Evolutionary conservation across 2,888 invertebrate species (phyloP).

Genomic region (Synergus umbraculus): DNA sequence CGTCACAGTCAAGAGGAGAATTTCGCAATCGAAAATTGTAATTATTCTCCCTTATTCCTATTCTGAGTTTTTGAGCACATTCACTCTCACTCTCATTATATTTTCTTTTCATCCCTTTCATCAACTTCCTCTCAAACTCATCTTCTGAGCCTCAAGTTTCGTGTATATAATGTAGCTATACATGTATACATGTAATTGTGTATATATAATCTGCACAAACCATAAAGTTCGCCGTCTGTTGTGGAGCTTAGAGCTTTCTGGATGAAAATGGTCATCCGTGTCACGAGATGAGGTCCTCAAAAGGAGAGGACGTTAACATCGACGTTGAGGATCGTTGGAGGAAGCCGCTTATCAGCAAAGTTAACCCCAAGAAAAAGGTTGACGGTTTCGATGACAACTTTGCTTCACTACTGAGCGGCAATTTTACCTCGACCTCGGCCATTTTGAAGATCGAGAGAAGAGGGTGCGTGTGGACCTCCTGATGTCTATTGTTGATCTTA

Average conservation of each 20-base stretch:
- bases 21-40: slow-evolving; percentile 32
- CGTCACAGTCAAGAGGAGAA: neutral
- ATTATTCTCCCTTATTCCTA: slow-evolving; percentile 31
- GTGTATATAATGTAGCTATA: slow-evolving; percentile 49
- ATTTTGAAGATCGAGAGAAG: slow-evolving; percentile 94
- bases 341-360: slow-evolving; percentile 55
- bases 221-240: slow-evolving; percentile 40
- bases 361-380: slow-evolving; percentile 58
- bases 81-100: slow-evolving; percentile 36
- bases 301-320: slow-evolving; percentile 44
- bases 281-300: slow-evolving; percentile 65
- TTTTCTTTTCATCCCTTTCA: slow-evolving; percentile 42
- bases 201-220: slow-evolving; percentile 56
- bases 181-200: slow-evolving; percentile 52
- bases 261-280: slow-evolving; percentile 57
- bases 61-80: slow-evolving; percentile 41
- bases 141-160: slow-evolving; percentile 47
- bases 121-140: slow-evolving; percentile 42
- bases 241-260: slow-evolving; percentile 36
- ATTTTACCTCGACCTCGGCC: slow-evolving; percentile 92
- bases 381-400: slow-evolving; percentile 53
- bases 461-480: slow-evolving; percentile 91
- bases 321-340: slow-evolving; percentile 48
- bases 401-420: slow-evolving; percentile 82
- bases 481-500: slow-evolving; percentile 90